phyloP scores from a whole-genome alignment of 1,140 invertebrate genomes.

The Drosophila sucinea region DNA sequence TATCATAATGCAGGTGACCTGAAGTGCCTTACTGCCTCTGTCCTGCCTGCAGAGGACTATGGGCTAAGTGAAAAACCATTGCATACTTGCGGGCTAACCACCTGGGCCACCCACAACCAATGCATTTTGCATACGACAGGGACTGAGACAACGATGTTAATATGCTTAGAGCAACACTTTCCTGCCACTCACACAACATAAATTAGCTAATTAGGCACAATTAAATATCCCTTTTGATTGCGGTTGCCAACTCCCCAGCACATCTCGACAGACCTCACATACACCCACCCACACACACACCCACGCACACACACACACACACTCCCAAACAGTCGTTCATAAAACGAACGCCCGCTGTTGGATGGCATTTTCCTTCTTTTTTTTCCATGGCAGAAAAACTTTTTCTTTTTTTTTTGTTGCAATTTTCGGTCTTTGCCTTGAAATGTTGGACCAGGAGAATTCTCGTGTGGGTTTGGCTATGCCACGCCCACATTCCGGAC shows the following conservation, averaged over 20 bases:
- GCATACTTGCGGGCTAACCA: constrained; percentile 38
- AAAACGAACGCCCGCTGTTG: constrained; percentile 5
- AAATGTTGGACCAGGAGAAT: constrained; percentile 43
- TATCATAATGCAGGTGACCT: background rate
- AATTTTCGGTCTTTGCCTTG: constrained; percentile 57
- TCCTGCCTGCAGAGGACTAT: background rate
- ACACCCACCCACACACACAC: constrained; percentile 19
- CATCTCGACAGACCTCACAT: constrained; percentile 18
- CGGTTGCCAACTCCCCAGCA: constrained; percentile 36
- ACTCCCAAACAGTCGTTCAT: constrained; percentile 18
- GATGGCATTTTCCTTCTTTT: constrained; percentile 21
- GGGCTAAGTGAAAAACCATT: constrained; percentile 16
- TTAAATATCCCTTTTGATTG: constrained; percentile 81
- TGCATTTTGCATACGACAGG: constrained; percentile 44
- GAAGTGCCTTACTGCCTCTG: background rate
- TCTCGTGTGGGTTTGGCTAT: constrained; percentile 53
- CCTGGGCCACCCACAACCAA: background rate
- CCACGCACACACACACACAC: constrained; percentile 18
- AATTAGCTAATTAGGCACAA: constrained; percentile 80
- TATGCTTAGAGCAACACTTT: constrained; percentile 69
- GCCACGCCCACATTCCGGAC: constrained; percentile 59
- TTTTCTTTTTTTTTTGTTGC: constrained; percentile 56
- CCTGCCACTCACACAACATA: constrained; percentile 69
- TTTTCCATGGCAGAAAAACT: constrained; percentile 50
- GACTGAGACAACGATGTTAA: constrained; percentile 40